Evolutionary conservation across 2,888 invertebrate species (phyloP).

Genomic region (Drosophila mimetica): DNA sequence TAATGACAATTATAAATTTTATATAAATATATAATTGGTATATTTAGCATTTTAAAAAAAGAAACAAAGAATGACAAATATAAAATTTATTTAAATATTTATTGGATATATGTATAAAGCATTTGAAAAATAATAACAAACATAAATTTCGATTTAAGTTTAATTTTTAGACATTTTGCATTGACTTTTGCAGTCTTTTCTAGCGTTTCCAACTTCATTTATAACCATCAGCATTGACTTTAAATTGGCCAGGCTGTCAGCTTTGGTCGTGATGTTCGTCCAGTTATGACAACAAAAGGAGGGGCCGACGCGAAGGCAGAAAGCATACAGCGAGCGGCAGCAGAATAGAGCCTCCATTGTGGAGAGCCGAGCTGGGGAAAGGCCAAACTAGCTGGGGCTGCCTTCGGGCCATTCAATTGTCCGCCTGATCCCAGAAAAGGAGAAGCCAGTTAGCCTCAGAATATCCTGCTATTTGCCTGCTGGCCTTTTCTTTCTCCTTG

Average conservation of each 20-base stretch:
- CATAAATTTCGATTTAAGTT: neutral
- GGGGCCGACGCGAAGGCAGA: constrained; percentile 33
- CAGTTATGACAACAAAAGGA: constrained; percentile 59
- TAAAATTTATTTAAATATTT: too few species aligned
- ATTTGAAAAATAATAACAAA: too few species aligned
- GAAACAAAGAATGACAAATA: too few species aligned
- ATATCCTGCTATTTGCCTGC: constrained; percentile 40
- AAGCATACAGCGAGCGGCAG: constrained; percentile 13
- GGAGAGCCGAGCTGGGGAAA: constrained; percentile 25
- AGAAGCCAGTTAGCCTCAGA: constrained; percentile 19
- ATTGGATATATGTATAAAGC: too few species aligned
- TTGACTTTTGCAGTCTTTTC: neutral
- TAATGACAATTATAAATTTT: too few species aligned
- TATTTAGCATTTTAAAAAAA: too few species aligned
- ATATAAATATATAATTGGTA: too few species aligned
- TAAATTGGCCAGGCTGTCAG: constrained; percentile 7
- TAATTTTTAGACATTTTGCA: too few species aligned
- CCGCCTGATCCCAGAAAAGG: constrained; percentile 47
- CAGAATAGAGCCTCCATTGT: constrained; percentile 9
- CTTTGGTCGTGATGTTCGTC: constrained; percentile 13
- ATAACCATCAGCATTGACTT: neutral
- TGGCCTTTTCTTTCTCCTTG: constrained; percentile 42
- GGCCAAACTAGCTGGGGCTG: constrained; percentile 27
- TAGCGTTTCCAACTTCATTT: neutral
- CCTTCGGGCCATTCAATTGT: constrained; percentile 58